Conservation (phyloP, 2,113 vertebrate genomes). For the Puffinus mauretanicus region DNA sequence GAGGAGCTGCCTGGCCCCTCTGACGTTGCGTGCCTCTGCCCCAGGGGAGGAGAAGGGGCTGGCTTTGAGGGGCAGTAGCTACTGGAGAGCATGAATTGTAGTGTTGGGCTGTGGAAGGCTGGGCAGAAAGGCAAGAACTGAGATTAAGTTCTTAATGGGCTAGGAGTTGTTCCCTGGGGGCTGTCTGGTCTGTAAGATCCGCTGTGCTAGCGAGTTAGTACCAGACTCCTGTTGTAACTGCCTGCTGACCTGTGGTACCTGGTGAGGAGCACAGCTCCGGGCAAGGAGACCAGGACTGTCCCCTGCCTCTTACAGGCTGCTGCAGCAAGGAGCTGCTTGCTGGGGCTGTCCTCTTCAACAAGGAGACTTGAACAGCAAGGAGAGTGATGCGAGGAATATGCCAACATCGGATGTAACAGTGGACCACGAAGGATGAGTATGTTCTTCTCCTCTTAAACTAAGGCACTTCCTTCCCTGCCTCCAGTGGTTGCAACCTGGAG, state of each 20-base stretch:
- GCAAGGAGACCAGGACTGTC: background rate
- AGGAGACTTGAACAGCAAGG: background rate
- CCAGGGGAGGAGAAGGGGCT: background rate
- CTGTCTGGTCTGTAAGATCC: background rate
- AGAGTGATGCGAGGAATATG: background rate
- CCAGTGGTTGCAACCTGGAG: background rate
- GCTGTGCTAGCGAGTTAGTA: background rate
- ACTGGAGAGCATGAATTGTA: background rate
- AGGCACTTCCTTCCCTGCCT: background rate
- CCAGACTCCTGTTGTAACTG: background rate
- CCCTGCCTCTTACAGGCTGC: background rate
- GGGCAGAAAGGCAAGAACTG: background rate
- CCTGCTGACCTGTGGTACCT: background rate
- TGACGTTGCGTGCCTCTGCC: background rate
- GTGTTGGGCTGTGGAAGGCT: background rate
- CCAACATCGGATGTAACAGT: background rate
- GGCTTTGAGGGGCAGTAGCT: background rate
- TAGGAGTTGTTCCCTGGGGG: background rate
- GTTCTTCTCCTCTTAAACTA: background rate
- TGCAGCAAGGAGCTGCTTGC: background rate
- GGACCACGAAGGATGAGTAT: fast-evolving
- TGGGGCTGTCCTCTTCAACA: background rate
- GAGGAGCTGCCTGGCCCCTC: background rate
- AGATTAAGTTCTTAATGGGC: background rate
- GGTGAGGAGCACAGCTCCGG: background rate